Percentiles rank a stretch among this genome's conserved stretches.
Conservation (phyloP, 2,888 invertebrate species). For the Athripsodes cinereus region DNA sequence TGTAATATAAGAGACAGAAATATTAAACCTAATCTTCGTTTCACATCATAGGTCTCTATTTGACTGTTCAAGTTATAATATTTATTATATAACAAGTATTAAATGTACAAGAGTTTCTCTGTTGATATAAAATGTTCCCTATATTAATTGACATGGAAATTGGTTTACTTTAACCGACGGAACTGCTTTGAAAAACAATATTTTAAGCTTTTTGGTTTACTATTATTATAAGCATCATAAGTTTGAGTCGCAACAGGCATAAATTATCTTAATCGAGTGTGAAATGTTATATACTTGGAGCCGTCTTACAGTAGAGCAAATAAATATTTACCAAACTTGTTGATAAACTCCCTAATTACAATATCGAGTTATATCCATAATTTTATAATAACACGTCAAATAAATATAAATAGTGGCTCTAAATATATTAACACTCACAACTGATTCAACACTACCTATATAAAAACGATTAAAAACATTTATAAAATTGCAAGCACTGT, state of each 20-base stretch:
- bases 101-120: slow-evolving; percentile 16
- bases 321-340: too few species aligned
- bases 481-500: too few species aligned
- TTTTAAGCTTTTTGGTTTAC: slow-evolving; percentile 5
- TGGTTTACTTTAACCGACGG: slow-evolving; percentile 36
- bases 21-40: slow-evolving; percentile 14
- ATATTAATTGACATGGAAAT: slow-evolving; percentile 80
- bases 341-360: too few species aligned
- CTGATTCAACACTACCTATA: too few species aligned
- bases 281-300: too few species aligned
- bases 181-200: slow-evolving; percentile 7
- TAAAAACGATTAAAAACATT: too few species aligned
- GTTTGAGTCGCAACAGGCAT: neutral
- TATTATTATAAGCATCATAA: neutral
- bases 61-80: slow-evolving; percentile 8
- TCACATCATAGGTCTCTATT: slow-evolving; percentile 8
- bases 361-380: too few species aligned
- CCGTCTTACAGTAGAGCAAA: too few species aligned
- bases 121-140: slow-evolving; percentile 68
- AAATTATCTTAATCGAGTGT: neutral
- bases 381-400: too few species aligned
- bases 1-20: neutral
- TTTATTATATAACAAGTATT: slow-evolving; percentile 12
- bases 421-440: too few species aligned
- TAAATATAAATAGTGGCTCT: too few species aligned